These are phyloP conservation scores for Melinaea menophilus DNA, from an alignment of 2,888 invertebrate species.

Conservation along the genomic window DNA sequence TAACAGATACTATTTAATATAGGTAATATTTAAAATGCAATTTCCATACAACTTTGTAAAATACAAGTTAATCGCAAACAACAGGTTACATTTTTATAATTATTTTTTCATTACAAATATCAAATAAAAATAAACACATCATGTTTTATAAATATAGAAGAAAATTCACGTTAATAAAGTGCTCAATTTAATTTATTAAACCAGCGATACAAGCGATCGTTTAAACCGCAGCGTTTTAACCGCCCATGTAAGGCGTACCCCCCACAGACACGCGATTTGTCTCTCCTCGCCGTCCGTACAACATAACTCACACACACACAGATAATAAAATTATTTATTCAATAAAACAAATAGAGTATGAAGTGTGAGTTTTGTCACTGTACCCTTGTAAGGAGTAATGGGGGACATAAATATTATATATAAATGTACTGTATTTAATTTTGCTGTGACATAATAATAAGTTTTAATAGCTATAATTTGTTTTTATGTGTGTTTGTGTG, in stretches of 20 bases:
- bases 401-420: constrained; percentile 49
- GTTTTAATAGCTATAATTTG: constrained; percentile 23
- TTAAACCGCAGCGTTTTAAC: constrained; percentile 15
- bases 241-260: constrained; percentile 32
- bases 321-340: constrained; percentile 64
- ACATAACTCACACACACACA: constrained; percentile 34
- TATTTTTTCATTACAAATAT: no score
- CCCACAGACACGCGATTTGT: constrained; percentile 51
- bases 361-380: constrained; percentile 70
- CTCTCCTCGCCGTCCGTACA: constrained; percentile 27
- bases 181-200: background rate
- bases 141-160: no score
- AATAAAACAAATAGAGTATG: constrained; percentile 70
- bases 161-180: no score
- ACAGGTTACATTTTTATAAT: no score
- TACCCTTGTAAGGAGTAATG: constrained; percentile 58
- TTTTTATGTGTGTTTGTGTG: background rate
- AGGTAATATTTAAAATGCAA: no score
- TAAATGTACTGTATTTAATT: constrained; percentile 21
- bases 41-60: no score
- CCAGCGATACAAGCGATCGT: constrained; percentile 7
- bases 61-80: no score
- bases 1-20: no score
- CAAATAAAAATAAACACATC: no score
- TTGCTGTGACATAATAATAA: constrained; percentile 28